phyloP scores from a whole-genome alignment of 2,888 invertebrate genomes.

The Graphium colonna region DNA sequence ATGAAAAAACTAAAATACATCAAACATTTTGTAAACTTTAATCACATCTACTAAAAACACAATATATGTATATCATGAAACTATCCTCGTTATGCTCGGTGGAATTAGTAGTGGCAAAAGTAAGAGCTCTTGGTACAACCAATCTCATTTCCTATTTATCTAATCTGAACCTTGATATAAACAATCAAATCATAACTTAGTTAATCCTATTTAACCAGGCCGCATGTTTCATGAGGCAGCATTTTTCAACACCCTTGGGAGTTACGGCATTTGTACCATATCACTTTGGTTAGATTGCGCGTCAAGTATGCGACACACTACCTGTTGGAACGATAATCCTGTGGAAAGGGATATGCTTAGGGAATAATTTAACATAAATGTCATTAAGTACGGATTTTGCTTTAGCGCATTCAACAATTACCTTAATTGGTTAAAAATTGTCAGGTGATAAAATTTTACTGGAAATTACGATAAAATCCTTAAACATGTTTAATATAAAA shows the following conservation, averaged over 20 bases:
- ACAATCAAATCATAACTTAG: constrained; percentile 6
- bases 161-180: constrained; percentile 13
- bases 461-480: too few species aligned
- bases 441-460: too few species aligned
- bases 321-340: not conserved
- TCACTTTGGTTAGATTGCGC: constrained; percentile 15
- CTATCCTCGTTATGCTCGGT: too few species aligned
- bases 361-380: not conserved
- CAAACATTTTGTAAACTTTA: too few species aligned
- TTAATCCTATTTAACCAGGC: constrained; percentile 13
- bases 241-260: constrained; percentile 11
- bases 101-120: too few species aligned
- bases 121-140: too few species aligned
- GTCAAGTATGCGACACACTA: constrained; percentile 4
- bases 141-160: not conserved
- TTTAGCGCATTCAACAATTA: not conserved
- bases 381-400: not conserved
- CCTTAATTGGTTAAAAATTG: too few species aligned
- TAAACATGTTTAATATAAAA: too few species aligned
- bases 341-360: not conserved
- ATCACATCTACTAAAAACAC: too few species aligned
- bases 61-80: too few species aligned
- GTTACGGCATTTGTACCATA: constrained; percentile 18
- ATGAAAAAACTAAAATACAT: too few species aligned
- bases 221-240: constrained; percentile 9